Evolutionary conservation across 2,797 vertebrate genomes (phyloP).

Genomic region (Rhabdophis nuchalis): DNA sequence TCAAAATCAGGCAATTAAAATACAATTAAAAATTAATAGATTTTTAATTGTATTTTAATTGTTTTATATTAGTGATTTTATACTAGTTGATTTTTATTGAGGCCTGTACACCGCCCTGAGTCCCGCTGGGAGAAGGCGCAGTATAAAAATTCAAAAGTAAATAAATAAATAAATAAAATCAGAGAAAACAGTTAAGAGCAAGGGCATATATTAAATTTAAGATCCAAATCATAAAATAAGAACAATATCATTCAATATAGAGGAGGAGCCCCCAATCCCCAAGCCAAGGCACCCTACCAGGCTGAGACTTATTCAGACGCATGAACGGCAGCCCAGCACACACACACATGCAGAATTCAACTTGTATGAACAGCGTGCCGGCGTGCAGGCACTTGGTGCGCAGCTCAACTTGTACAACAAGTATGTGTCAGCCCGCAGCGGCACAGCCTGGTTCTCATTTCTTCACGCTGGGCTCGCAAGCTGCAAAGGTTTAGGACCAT

Average conservation of each 20-base stretch:
- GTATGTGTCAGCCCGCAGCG: fast-evolving
- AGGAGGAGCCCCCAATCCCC: background rate
- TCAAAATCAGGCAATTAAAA: no score
- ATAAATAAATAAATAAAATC: no score
- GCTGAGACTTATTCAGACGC: background rate
- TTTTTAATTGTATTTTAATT: no score
- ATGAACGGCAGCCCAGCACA: background rate
- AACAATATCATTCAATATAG: background rate
- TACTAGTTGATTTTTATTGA: no score
- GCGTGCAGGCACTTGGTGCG: fast-evolving
- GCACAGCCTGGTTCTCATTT: background rate
- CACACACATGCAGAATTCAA: background rate
- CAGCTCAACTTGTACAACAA: background rate
- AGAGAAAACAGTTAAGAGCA: background rate
- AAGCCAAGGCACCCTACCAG: background rate
- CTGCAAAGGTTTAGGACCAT: background rate
- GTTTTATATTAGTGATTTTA: no score
- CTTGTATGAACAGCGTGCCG: background rate
- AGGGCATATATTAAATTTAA: background rate
- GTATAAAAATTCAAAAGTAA: no score
- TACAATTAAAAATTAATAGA: no score
- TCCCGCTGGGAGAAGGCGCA: no score
- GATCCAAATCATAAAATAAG: background rate
- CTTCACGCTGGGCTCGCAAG: background rate
- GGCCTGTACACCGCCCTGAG: no score